phyloP scores from a whole-genome alignment of 2,888 invertebrate species.

The Odontomyia ornata region DNA sequence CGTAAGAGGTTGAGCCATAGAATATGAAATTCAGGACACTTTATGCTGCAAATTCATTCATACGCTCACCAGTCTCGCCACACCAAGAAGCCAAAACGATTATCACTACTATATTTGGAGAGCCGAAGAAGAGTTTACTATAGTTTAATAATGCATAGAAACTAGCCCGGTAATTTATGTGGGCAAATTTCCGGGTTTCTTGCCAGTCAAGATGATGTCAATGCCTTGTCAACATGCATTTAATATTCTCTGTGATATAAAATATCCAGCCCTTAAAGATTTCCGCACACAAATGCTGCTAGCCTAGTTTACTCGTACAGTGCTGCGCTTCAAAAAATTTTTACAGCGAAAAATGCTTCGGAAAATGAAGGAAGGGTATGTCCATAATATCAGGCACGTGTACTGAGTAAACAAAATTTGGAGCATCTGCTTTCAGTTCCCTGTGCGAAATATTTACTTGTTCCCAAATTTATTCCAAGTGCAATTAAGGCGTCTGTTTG shows the following conservation, averaged over 20 bases:
- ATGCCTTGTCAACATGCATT: constrained; percentile 25
- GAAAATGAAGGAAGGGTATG: too few species aligned
- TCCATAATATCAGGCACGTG: too few species aligned
- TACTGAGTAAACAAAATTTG: too few species aligned
- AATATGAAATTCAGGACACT: constrained; percentile 5
- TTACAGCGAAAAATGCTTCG: too few species aligned
- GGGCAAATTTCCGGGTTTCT: background rate
- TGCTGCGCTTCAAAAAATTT: too few species aligned
- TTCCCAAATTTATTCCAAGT: too few species aligned
- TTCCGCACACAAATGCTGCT: background rate
- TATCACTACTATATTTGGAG: background rate
- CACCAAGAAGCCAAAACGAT: background rate
- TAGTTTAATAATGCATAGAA: constrained; percentile 33
- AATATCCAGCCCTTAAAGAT: background rate
- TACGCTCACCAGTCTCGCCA: background rate
- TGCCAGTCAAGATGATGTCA: background rate
- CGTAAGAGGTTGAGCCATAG: background rate
- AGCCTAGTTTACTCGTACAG: background rate
- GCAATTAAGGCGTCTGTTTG: too few species aligned
- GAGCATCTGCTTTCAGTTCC: too few species aligned
- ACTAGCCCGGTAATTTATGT: constrained; percentile 25
- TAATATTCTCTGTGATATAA: background rate
- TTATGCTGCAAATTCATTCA: background rate
- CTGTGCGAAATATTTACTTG: too few species aligned
- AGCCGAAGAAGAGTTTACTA: constrained; percentile 10